Base-by-base conservation (phyloP, 2,888 invertebrate species). In the Epirrita christyi region DNA sequence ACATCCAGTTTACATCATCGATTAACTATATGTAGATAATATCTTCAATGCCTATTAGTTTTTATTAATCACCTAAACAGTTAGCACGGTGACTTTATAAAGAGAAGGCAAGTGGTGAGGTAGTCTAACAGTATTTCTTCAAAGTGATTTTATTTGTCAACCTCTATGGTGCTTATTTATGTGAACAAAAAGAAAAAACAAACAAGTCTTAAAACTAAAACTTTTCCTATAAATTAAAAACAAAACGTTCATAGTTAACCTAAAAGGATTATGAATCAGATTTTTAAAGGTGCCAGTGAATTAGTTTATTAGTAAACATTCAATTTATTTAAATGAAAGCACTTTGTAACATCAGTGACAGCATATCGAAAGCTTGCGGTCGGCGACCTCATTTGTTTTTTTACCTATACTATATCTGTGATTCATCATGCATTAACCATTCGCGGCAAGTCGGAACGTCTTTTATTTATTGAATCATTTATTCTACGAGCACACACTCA, bases 41-140 rank as follows among this genome's bases (percentile, higher is more conserved):
- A 66, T 69, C 70, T 68, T 59, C 70, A 64, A 63, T 72, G 71
- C 51, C 77, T 78, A 80, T 79, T 76, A 80, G 72, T 78, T 81
- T 73, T 79, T 75, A 81, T 75, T 72, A 67, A 65, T 72, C 64
- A 63, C 65, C 61, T 67, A 61, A 67, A 68, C 68, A 40, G 62
- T 40, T 45, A 62, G 63, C 81, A 78, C 72, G 76, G 53, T 58
- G 71, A 68, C 64, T 68, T 72, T 73, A 74, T 70, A 71, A 67
- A 70, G 72, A 40, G 52, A 55, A n/a, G 27, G 34, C 50, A 42
- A 37, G 46, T 27, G n/a, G 50, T 50, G 42, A 42, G 37, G 49
- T 50, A 29, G 46, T 56, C 45, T 56, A 41, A 45, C 14, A 8
- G 45, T 45, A n/a, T 46, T 38, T 34, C 9, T 47, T 34, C 6